A percentile compares a stretch with the other conserved stretches of the same genome.
Conservation (phyloP, 1,140 invertebrate species). For the Drosophila athabasca region DNA sequence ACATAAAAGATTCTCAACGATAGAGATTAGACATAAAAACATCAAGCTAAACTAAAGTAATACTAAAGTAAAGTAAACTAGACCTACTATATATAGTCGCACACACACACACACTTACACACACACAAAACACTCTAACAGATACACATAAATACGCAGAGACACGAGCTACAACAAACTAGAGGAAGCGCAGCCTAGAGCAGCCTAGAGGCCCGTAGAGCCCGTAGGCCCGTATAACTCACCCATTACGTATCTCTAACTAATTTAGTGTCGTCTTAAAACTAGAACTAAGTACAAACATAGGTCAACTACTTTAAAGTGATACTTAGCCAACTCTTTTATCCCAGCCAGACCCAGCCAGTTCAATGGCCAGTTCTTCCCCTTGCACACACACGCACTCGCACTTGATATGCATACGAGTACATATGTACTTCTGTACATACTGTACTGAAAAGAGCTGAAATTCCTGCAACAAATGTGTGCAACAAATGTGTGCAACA, state of each 20-base stretch:
- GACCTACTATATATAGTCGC: conserved; percentile 42
- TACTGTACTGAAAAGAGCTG: too few relatives aligned
- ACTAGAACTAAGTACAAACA: conserved; percentile 34
- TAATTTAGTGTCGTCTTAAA: conserved; percentile 47
- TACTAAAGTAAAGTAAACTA: conserved; percentile 61
- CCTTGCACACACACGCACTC: too few relatives aligned
- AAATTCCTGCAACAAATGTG: too few relatives aligned
- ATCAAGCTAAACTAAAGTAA: conserved; percentile 63
- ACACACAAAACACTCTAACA: not conserved
- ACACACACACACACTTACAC: conserved; percentile 1
- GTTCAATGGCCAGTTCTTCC: too few relatives aligned
- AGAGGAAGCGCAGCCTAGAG: conserved; percentile 7
- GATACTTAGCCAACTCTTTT: conserved; percentile 27
- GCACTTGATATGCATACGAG: too few relatives aligned
- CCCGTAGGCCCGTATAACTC: conserved; percentile 37
- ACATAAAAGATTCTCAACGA: conserved; percentile 13
- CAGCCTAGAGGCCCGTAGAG: conserved; percentile 28
- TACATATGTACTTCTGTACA: too few relatives aligned
- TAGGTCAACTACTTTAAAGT: conserved; percentile 19
- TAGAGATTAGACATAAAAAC: conserved; percentile 44
- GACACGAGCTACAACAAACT: conserved; percentile 30
- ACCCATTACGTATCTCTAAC: conserved; percentile 46
- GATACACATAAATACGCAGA: not conserved
- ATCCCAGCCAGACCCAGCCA: not conserved
- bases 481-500: too few relatives aligned